Percentiles rank a stretch among this genome's conserved stretches.
Conservation (phyloP, 2,797 vertebrate genomes). For the Taeniopygia guttata region DNA sequence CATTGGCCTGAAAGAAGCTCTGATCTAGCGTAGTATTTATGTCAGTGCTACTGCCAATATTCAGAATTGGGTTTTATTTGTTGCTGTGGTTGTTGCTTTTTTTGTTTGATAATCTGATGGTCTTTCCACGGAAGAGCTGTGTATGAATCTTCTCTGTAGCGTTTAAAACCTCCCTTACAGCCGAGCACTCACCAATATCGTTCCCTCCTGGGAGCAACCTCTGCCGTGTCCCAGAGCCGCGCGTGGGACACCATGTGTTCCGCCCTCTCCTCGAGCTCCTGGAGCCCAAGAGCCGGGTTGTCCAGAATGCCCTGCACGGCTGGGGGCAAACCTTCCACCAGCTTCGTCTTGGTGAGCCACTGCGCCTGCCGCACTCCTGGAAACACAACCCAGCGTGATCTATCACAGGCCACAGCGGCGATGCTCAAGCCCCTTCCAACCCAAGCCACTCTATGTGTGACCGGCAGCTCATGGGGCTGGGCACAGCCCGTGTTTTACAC, state of each 20-base stretch:
- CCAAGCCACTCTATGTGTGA: fast-evolving
- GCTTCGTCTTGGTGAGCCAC: constrained; percentile 90
- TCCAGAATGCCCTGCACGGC: constrained; percentile 71
- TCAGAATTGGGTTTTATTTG: not conserved
- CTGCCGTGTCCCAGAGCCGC: constrained; percentile 84
- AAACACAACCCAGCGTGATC: not conserved
- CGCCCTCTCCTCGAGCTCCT: constrained; percentile 79
- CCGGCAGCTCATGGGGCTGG: not conserved
- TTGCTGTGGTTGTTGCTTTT: not conserved
- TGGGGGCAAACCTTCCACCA: constrained; percentile 82
- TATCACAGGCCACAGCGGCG: fast-evolving
- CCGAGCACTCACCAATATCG: constrained; percentile 80
- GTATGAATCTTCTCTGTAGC: fast-evolving
- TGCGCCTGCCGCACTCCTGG: constrained; percentile 88
- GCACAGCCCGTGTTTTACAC: not conserved
- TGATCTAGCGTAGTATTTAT: not conserved
- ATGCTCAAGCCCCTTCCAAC: not conserved
- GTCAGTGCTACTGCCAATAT: not conserved
- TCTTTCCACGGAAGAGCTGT: fast-evolving
- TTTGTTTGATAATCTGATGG: not conserved
- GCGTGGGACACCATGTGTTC: constrained; percentile 79
- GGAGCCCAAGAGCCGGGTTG: constrained; percentile 70
- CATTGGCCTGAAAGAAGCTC: not conserved
- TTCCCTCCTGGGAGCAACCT: constrained; percentile 72
- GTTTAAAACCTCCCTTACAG: not conserved